Evolutionary conservation across 92 coral and sea anemone genomes (phyloP), one percentile per base, ranked within the genome.

Genomic region (Scolanthus callimorphus): DNA sequence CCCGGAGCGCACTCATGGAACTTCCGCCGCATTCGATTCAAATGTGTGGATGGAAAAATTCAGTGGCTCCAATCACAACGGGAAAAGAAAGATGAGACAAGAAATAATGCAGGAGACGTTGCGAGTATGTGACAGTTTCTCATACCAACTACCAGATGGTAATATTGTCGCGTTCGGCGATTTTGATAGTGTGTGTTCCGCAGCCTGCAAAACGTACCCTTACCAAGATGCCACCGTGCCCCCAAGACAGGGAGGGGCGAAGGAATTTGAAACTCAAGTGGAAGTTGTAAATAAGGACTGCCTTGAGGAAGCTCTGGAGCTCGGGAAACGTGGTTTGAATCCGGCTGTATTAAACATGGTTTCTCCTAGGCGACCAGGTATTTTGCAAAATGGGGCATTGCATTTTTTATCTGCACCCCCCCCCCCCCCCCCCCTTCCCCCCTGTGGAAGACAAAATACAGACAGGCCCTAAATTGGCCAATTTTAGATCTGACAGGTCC

Each of bases 271-370:
- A 20, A 82, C 95, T 9, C 25, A 38, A 11, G 65, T 87, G 47
- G 44, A 49, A 8, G 90, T 82, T 52, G 65, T 68, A 9, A 83
- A 82, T 41, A 34, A 65, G 39, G 95, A 87, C 47, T 87, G 90
- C 43, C 70, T 87, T 3, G 86, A 82, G 59, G 90, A 82, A 64
- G 95, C 86, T 0, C 64, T 82, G 4, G 52, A 56, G 3, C 78
- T 87, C 15, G 62, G 54, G 71, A 39, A 46, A 10, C 49, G 53
- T 22, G 95, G 95, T 4, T 69, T 72, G 1, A 77, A 77, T 44
- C 90, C 95, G 37, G 95, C 83, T 31, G 95, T 87, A 2, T 66
- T 87, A 3, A 87, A 87, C 70, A 82, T 87, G 95, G 95, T 90
- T 22, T 87, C 95, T 19, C 78, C 90, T 0, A 74, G 27, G 65